Conservation (phyloP, 2,797 vertebrate genomes). For the Gambusia yucatana region DNA sequence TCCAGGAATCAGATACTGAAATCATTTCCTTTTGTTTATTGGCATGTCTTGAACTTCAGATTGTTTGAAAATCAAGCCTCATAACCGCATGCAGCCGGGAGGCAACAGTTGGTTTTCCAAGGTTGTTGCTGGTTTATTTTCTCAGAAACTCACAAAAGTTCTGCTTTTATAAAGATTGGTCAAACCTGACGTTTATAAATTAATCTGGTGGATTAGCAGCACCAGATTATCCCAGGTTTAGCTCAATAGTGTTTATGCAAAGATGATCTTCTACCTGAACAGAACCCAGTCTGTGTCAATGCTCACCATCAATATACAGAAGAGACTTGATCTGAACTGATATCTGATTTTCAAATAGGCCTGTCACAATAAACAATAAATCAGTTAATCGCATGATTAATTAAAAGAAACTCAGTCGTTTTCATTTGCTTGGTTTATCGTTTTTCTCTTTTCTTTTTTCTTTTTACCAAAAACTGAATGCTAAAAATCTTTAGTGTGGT, state of each 20-base stretch:
- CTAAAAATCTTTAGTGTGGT: too few relatives aligned
- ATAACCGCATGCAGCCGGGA: background rate
- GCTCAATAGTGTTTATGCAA: background rate
- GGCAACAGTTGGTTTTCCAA: background rate
- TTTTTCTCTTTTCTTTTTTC: too few relatives aligned
- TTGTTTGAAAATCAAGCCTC: too few relatives aligned
- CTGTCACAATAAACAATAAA: too few relatives aligned
- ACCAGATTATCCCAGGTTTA: background rate
- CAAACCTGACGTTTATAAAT: background rate
- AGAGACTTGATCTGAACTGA: background rate
- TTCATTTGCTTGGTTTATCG: too few relatives aligned
- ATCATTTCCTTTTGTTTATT: background rate
- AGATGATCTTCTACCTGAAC: background rate
- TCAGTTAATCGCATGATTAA: too few relatives aligned
- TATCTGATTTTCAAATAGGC: background rate
- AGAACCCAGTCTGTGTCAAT: background rate
- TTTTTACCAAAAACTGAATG: too few relatives aligned
- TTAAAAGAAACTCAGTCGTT: too few relatives aligned
- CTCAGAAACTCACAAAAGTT: background rate
- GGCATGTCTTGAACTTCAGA: background rate
- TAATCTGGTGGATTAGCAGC: background rate
- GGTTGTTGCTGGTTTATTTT: background rate
- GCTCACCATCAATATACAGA: background rate
- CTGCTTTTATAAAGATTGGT: background rate
- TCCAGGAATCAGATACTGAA: background rate